These are phyloP conservation scores for Megaleporinus macrocephalus DNA, from an alignment of 2,113 vertebrate genomes.

Conservation along the genomic window DNA sequence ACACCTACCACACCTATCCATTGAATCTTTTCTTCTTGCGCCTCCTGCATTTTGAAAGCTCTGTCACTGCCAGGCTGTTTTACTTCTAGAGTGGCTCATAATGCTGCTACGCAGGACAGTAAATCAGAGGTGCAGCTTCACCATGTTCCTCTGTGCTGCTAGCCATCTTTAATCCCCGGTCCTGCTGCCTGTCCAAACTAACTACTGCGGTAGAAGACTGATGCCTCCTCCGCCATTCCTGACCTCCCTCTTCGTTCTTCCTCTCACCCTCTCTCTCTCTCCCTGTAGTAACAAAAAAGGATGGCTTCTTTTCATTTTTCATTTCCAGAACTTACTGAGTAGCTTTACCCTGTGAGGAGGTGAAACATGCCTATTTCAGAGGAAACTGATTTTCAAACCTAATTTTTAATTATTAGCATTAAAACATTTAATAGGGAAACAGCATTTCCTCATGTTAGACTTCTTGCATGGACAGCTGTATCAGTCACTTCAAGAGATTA, in stretches of 20 bases:
- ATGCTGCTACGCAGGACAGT: slow-evolving; percentile 9
- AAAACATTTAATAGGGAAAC: background rate
- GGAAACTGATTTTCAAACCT: background rate
- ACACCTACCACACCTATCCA: background rate
- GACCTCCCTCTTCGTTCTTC: background rate
- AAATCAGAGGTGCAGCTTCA: slow-evolving; percentile 21
- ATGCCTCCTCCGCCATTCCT: slow-evolving; percentile 2
- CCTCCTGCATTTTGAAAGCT: background rate
- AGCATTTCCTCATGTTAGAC: background rate
- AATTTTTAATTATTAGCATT: background rate
- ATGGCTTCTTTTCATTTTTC: slow-evolving; percentile 19
- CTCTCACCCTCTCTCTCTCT: slow-evolving; percentile 19
- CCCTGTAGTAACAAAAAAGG: background rate
- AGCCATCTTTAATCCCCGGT: slow-evolving; percentile 30
- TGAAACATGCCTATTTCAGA: background rate
- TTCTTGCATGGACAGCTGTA: background rate
- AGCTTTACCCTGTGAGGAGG: background rate
- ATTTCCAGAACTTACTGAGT: background rate
- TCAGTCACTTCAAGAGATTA: background rate
- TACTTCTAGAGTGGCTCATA: background rate
- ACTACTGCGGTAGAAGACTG: slow-evolving; percentile 28
- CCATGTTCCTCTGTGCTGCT: background rate
- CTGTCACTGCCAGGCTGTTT: background rate
- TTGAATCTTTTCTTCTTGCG: background rate
- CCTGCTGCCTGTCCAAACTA: slow-evolving; percentile 32